Base-by-base conservation (phyloP, 2,797 vertebrate species). In the Sardinella longiceps region DNA sequence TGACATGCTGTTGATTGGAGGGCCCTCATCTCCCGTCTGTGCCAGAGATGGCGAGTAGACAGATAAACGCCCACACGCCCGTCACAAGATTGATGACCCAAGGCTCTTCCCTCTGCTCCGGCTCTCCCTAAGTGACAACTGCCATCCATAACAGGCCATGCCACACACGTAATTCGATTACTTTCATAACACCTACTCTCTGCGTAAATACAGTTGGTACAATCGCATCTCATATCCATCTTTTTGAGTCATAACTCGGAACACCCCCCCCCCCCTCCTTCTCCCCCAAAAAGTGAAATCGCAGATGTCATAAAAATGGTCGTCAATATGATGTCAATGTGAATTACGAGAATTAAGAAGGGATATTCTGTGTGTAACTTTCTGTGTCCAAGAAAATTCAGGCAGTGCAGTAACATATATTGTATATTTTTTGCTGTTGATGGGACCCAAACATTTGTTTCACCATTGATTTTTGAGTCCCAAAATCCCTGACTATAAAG, bases 111-210 rank as follows among this genome's bases (percentile, higher is more conserved):
- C 81, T 81, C 53, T 60, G 58, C 70, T 63, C 33, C 80, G 77
- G 46, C 84, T 87, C n/a, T 2, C 87, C 88, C 88, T 91, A 93
- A 92, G 90, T 93, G 93, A 94, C 94, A 95, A 94, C 90, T 92
- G 90, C 88, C 93, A 93, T 94, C 92, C 91, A 93, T 92, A 94
- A 93, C 91, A 88, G 90, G 84, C 90, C 91, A 89, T 88, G 91
- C 85, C 87, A 89, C 90, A 90, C 88, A 90, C 88, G 89, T 93
- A 92, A 95, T 94, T 92, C 90, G 91, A 93, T 95, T 95, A 94
- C 15, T 84, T 92, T 91, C 89, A 90, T 93, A 93, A 91, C 91
- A 87, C 88, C 86, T 88, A n/a, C 83, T 87, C 87, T 92, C 90
- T 89, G 86, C 85, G 92, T 92, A 94, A 94, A 94, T 92, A 95